Conservation (phyloP, 2,888 invertebrate genomes). For the Colostygia pectinataria region DNA sequence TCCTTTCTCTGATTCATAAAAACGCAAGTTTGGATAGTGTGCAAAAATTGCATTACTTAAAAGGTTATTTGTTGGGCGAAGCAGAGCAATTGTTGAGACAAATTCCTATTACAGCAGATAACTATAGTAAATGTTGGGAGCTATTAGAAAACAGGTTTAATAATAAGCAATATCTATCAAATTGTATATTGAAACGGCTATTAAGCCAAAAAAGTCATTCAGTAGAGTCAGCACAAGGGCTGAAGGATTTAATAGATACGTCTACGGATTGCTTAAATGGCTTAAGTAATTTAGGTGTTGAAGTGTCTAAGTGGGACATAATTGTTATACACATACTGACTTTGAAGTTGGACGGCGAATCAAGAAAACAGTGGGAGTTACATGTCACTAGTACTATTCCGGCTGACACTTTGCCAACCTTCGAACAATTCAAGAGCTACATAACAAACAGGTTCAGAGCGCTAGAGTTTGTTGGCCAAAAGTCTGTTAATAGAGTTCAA, state of each 20-base stretch:
- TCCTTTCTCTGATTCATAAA: constrained; percentile 1
- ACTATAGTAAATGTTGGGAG: background rate
- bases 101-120: constrained; percentile 1
- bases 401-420: background rate
- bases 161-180: constrained; percentile 7
- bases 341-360: constrained; percentile 1
- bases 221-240: background rate
- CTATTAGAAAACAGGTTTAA: background rate
- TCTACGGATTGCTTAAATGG: background rate
- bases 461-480: constrained; percentile 5
- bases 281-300: constrained; percentile 1
- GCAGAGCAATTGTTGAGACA: constrained; percentile 2
- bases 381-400: background rate
- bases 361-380: constrained; percentile 4
- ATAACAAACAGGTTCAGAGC: background rate
- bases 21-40: constrained; percentile 4
- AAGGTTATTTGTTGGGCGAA: background rate
- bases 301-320: background rate
- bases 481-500: background rate
- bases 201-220: background rate
- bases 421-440: background rate
- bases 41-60: constrained; percentile 7
- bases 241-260: constrained; percentile 5
- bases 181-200: constrained; percentile 1
- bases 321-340: constrained; percentile 1